Evolutionary conservation across 2,888 invertebrate species (phyloP).

Genomic region (Drosophila ustulata): DNA sequence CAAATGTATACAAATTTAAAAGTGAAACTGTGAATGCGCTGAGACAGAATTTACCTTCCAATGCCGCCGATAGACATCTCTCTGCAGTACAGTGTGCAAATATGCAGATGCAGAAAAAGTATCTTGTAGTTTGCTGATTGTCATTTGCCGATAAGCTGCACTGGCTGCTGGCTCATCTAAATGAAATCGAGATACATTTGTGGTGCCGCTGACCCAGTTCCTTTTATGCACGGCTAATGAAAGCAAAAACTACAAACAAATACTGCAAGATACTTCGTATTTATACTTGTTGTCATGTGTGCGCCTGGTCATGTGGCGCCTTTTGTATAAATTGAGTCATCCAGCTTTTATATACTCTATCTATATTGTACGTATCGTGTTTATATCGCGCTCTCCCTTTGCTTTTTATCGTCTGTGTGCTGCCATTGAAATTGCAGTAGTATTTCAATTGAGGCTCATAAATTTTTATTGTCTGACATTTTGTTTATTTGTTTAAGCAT

Average conservation of each 20-base stretch:
- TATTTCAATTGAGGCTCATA: constrained; percentile 75
- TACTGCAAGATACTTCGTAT: constrained; percentile 4
- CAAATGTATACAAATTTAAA: constrained; percentile 62
- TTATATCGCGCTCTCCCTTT: constrained; percentile 28
- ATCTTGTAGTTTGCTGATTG: constrained; percentile 63
- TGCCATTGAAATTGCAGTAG: constrained; percentile 73
- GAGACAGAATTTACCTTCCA: constrained; percentile 69
- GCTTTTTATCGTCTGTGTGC: constrained; percentile 73
- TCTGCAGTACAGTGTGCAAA: constrained; percentile 41
- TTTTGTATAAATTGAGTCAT: constrained; percentile 73
- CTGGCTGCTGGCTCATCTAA: constrained; percentile 60
- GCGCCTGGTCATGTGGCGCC: constrained; percentile 57
- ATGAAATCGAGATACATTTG: constrained; percentile 80
- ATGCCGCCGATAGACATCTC: constrained; percentile 70
- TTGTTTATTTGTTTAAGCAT: constrained; percentile 75
- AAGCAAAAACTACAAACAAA: constrained; percentile 68
- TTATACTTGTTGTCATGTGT: constrained; percentile 26
- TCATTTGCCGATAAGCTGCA: constrained; percentile 69
- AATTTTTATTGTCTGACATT: constrained; percentile 75
- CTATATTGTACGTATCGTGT: constrained; percentile 5
- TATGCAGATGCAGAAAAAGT: constrained; percentile 61
- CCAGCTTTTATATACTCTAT: constrained; percentile 37
- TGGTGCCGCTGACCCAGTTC: constrained; percentile 69
- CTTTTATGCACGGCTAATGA: constrained; percentile 55
- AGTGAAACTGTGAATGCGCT: constrained; percentile 57